These are phyloP conservation scores for Dasyurus viverrinus DNA, from an alignment of 2,113 vertebrate genomes.

Conservation along the genomic window DNA sequence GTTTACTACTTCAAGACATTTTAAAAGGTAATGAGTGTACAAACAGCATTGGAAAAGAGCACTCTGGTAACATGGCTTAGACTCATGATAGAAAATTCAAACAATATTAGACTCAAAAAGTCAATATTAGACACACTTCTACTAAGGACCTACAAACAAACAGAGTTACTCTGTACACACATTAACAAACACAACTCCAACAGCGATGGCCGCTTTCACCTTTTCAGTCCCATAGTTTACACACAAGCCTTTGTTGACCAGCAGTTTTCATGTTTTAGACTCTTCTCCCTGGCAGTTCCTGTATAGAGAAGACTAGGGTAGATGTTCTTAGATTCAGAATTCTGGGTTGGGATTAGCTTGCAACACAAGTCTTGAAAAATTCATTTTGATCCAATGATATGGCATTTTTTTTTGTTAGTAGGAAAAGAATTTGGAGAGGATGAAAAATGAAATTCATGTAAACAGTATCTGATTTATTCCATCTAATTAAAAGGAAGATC, in stretches of 20 bases:
- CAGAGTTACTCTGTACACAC: conserved; percentile 94
- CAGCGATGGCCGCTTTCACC: conserved; percentile 87
- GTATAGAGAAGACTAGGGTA: background rate
- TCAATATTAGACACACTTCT: conserved; percentile 93
- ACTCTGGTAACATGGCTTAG: conserved; percentile 85
- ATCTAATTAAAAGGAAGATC: conserved; percentile 28
- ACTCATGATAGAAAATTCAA: conserved; percentile 95
- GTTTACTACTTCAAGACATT: conserved; percentile 76
- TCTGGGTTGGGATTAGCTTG: too few species aligned
- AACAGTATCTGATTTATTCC: background rate
- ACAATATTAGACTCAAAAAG: conserved; percentile 95
- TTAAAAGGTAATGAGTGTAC: conserved; percentile 85
- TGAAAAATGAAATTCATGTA: background rate
- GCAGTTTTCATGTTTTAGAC: background rate
- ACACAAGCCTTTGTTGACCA: background rate
- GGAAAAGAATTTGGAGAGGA: background rate
- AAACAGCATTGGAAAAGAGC: conserved; percentile 87
- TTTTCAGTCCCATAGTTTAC: conserved; percentile 66
- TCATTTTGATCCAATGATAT: background rate
- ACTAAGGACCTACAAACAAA: conserved; percentile 96
- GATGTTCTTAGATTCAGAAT: background rate
- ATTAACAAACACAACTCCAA: conserved; percentile 87
- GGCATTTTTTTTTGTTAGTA: background rate
- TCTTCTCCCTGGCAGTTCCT: background rate
- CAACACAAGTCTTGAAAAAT: background rate